phyloP scores from a whole-genome alignment of 2,797 vertebrate genomes.

The Protosalanx chinensis region DNA sequence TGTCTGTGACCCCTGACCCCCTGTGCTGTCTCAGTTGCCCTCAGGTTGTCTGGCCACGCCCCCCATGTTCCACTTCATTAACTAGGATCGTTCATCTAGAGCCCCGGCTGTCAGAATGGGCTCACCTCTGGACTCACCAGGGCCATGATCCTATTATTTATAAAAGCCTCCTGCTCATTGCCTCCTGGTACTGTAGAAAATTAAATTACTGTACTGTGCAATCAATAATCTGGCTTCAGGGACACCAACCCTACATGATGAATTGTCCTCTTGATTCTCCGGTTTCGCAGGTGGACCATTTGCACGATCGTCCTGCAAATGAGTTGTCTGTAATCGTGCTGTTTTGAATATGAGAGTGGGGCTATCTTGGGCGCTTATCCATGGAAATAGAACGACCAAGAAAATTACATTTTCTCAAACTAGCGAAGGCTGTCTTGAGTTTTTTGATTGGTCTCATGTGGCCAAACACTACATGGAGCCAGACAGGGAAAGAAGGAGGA shows the following conservation, averaged over 20 bases:
- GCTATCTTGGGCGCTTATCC: background rate
- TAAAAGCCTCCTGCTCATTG: constrained; percentile 25
- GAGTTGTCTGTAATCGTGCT: constrained; percentile 22
- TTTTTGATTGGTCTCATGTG: too few species aligned
- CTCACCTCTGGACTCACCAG: constrained; percentile 29
- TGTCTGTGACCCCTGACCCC: constrained; percentile 8
- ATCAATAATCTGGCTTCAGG: constrained; percentile 49
- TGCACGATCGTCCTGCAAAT: constrained; percentile 33
- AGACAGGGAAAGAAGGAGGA: too few species aligned
- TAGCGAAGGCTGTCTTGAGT: background rate
- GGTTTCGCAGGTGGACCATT: constrained; percentile 46
- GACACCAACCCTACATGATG: constrained; percentile 39
- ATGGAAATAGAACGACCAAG: background rate
- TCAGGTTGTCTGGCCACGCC: constrained; percentile 26
- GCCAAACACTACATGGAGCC: too few species aligned
- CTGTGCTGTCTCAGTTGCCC: constrained; percentile 22
- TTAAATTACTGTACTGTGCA: constrained; percentile 6
- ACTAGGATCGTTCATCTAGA: constrained; percentile 40
- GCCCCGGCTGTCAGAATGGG: constrained; percentile 24
- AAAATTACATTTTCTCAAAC: background rate
- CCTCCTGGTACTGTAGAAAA: constrained; percentile 16
- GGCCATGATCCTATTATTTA: constrained; percentile 41
- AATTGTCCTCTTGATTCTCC: constrained; percentile 48
- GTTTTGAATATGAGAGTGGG: background rate
- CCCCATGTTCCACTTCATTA: constrained; percentile 30